phyloP scores from a whole-genome alignment of 2,888 invertebrate species.

The Eurytoma adleriae region DNA sequence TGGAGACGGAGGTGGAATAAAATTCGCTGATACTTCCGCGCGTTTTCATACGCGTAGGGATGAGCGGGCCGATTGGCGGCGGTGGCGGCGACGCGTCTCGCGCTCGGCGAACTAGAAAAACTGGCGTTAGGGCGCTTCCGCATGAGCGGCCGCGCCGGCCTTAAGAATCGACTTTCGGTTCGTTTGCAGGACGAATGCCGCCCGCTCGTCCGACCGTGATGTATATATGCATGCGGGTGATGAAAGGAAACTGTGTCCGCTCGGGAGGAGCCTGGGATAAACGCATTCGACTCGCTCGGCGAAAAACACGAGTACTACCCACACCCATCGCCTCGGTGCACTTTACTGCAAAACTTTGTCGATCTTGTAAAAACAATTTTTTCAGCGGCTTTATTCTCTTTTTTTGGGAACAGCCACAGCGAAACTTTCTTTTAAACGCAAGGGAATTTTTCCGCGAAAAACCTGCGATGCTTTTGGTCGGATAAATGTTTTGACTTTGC shows the following conservation, averaged over 20 bases:
- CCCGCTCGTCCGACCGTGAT: conserved; percentile 6
- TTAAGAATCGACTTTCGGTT: conserved; percentile 52
- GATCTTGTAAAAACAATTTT: too few relatives aligned
- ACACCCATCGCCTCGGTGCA: too few relatives aligned
- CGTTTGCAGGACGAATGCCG: conserved; percentile 25
- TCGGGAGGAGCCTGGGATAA: conserved; percentile 10
- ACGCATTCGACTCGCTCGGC: neutral
- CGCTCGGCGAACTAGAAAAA: conserved; percentile 66
- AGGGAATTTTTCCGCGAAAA: too few relatives aligned
- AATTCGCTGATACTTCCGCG: conserved; percentile 57
- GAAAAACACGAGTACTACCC: too few relatives aligned
- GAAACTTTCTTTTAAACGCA: too few relatives aligned
- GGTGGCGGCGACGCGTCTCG: conserved; percentile 51
- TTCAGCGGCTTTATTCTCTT: too few relatives aligned
- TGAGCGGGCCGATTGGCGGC: conserved; percentile 56
- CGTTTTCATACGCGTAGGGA: neutral
- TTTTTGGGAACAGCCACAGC: too few relatives aligned
- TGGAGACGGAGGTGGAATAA: conserved; percentile 32
- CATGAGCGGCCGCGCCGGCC: conserved; percentile 54
- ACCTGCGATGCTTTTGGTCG: too few relatives aligned
- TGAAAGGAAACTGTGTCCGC: neutral
- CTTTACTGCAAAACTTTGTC: too few relatives aligned
- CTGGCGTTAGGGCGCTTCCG: conserved; percentile 65
- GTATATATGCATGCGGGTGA: conserved; percentile 6
- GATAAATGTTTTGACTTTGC: too few relatives aligned